Percentiles rank a stretch among this genome's conserved stretches.
These are phyloP conservation scores for Melospiza melodia DNA, from an alignment of 2,113 vertebrate species.

Conservation along the genomic window DNA sequence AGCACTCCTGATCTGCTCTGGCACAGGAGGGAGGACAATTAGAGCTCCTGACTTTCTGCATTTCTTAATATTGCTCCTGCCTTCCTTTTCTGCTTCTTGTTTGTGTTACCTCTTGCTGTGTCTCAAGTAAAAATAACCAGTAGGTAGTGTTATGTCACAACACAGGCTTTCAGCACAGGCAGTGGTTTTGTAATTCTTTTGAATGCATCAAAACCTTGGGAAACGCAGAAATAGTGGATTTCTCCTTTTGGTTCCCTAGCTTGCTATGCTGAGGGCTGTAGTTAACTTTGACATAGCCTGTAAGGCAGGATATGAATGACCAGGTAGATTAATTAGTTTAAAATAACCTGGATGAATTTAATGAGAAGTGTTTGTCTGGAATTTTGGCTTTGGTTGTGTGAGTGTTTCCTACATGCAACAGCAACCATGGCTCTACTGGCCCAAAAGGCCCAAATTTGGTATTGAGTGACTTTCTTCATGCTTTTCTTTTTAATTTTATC, in stretches of 20 bases:
- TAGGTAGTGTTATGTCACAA: not conserved
- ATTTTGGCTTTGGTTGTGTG: not conserved
- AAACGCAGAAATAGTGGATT: not conserved
- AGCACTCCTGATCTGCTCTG: not conserved
- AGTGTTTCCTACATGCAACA: not conserved
- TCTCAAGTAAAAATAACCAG: not conserved
- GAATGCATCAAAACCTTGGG: not conserved
- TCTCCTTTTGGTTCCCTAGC: not conserved
- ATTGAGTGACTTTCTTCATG: not conserved
- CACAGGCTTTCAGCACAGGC: not conserved
- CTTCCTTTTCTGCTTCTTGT: not conserved
- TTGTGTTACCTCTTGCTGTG: not conserved
- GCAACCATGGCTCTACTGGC: not conserved
- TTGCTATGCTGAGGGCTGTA: not conserved
- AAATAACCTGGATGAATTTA: not conserved
- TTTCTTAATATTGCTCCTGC: not conserved
- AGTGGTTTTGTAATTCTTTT: not conserved
- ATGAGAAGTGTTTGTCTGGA: not conserved
- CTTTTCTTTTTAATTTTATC: not conserved
- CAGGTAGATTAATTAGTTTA: not conserved
- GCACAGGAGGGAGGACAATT: not conserved
- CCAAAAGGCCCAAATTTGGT: not conserved
- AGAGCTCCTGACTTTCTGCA: not conserved
- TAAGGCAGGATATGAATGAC: not conserved
- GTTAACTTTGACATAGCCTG: not conserved